Evolutionary conservation across 2,113 vertebrate genomes (phyloP).

Genomic region (Paradoxurus hermaphroditus): DNA sequence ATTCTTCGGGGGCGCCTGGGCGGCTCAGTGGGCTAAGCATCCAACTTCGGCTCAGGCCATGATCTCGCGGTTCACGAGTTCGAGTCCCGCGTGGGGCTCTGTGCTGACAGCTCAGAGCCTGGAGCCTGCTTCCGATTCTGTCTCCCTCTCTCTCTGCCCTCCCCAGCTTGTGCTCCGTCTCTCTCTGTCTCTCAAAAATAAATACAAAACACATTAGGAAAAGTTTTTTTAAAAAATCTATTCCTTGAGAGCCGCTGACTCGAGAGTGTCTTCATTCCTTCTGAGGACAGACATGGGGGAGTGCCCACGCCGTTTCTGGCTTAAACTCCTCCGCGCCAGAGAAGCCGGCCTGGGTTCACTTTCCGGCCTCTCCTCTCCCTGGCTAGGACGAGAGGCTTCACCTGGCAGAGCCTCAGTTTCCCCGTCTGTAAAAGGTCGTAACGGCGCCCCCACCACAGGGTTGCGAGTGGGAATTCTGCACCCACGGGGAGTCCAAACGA

Average conservation of each 20-base stretch:
- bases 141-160: too few species aligned
- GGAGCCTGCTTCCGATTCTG: too few species aligned
- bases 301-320: neutral
- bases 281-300: neutral
- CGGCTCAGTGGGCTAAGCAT: too few species aligned
- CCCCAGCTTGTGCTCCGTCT: too few species aligned
- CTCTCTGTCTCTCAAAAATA: too few species aligned
- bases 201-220: too few species aligned
- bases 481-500: neutral
- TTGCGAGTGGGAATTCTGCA: neutral
- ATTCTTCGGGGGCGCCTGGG: neutral
- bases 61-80: too few species aligned
- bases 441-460: neutral
- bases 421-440: neutral
- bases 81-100: too few species aligned
- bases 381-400: neutral
- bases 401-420: neutral
- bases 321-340: neutral
- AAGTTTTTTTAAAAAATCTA: neutral
- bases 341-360: neutral
- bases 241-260: neutral
- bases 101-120: too few species aligned
- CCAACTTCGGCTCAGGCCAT: too few species aligned
- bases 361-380: neutral
- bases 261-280: neutral